Evolutionary conservation across 1,140 invertebrate genomes (phyloP).

Genomic region (Spodoptera litura): DNA sequence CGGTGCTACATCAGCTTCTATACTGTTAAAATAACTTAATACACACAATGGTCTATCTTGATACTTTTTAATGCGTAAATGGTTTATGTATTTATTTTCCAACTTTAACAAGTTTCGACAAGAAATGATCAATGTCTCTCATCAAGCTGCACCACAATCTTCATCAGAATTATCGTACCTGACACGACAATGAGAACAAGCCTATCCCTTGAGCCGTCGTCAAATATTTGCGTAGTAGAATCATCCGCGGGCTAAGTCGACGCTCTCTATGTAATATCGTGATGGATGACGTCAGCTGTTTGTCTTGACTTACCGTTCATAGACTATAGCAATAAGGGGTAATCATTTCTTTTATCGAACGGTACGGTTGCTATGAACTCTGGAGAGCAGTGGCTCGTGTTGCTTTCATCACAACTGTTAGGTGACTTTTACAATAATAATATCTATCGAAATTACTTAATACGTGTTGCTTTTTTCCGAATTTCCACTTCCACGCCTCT

Average conservation of each 20-base stretch:
- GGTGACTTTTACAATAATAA: too few relatives aligned
- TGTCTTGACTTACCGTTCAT: constrained; percentile 43
- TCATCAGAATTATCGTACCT: constrained; percentile 41
- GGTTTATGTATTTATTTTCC: too few relatives aligned
- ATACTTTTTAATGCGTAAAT: too few relatives aligned
- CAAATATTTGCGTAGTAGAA: constrained; percentile 75
- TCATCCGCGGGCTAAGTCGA: constrained; percentile 66
- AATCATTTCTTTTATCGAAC: constrained; percentile 6
- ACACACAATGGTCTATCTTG: too few relatives aligned
- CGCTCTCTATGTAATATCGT: constrained; percentile 66
- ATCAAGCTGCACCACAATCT: not conserved
- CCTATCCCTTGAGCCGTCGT: constrained; percentile 53
- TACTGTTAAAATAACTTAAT: too few relatives aligned
- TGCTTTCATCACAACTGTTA: too few relatives aligned
- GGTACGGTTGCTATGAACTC: not conserved
- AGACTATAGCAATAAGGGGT: not conserved
- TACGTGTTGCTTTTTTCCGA: too few relatives aligned
- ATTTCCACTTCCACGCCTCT: too few relatives aligned
- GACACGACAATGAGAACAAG: constrained; percentile 50
- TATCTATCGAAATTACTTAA: too few relatives aligned
- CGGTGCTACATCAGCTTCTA: too few relatives aligned
- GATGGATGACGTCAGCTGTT: constrained; percentile 68
- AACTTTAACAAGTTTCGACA: not conserved
- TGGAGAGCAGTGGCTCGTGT: too few relatives aligned
- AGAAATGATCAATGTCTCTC: not conserved